phyloP scores from a whole-genome alignment of 2,113 vertebrate species.

The Trogon surrucura region DNA sequence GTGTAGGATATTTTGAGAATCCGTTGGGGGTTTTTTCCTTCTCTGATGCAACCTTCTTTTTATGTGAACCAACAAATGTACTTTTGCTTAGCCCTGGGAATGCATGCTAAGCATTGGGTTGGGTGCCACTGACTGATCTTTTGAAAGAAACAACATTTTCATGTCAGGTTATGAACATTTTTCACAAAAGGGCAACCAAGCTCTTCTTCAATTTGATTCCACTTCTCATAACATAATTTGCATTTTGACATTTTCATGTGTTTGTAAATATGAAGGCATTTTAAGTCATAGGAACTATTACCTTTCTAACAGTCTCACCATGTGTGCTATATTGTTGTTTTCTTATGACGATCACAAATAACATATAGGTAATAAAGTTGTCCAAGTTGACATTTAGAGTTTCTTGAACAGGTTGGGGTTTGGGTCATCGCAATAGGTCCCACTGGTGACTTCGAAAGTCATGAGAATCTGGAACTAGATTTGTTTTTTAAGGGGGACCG shows the following conservation, averaged over 20 bases:
- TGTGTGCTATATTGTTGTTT: rapidly evolving
- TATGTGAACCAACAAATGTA: not conserved
- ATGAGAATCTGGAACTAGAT: not conserved
- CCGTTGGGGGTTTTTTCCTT: not conserved
- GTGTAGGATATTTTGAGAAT: not conserved
- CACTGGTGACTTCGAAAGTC: not conserved
- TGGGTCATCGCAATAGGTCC: not conserved
- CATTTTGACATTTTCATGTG: not conserved
- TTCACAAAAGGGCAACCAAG: rapidly evolving
- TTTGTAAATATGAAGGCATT: not conserved
- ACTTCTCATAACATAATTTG: not conserved
- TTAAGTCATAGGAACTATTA: not conserved
- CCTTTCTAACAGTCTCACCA: not conserved
- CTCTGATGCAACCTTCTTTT: not conserved
- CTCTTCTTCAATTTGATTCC: not conserved
- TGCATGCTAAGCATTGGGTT: not conserved
- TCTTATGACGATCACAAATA: not conserved
- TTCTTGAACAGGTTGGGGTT: not conserved
- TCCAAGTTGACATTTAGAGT: not conserved
- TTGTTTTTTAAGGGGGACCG: not conserved
- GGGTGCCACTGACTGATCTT: not conserved
- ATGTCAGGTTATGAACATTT: not conserved
- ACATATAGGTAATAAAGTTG: not conserved
- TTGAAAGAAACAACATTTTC: not conserved
- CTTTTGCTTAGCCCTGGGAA: not conserved